A percentile compares a stretch with the other conserved stretches of the same genome.
phyloP scores from a whole-genome alignment of 2,113 vertebrate species.

The Lampris megalopsis region DNA sequence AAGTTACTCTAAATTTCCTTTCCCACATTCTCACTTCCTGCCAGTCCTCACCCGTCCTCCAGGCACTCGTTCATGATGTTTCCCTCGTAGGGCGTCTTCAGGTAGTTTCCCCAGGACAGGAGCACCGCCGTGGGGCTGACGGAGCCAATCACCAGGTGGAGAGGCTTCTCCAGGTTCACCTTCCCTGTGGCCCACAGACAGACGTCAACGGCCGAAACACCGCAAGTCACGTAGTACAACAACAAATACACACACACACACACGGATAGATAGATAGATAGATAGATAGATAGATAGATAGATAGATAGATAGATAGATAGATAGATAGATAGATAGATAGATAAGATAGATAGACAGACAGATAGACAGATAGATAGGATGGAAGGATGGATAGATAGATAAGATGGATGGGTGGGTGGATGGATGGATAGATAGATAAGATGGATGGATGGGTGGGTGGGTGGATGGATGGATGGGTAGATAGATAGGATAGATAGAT shows the following conservation, averaged over 20 bases:
- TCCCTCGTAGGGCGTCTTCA: slow-evolving; percentile 90
- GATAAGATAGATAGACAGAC: too few species aligned
- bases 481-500: too few species aligned
- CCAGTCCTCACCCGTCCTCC: slow-evolving; percentile 87
- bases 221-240: background rate
- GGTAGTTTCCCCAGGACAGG: slow-evolving; percentile 91
- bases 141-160: slow-evolving; percentile 91
- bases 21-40: too few species aligned
- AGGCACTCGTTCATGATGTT: slow-evolving; percentile 89
- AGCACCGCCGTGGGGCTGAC: slow-evolving; percentile 91
- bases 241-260: background rate
- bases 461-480: too few species aligned
- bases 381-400: too few species aligned
- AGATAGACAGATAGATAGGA: too few species aligned
- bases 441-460: too few species aligned
- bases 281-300: background rate
- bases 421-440: too few species aligned
- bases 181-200: slow-evolving; percentile 79
- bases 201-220: background rate
- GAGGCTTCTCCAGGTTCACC: slow-evolving; percentile 87
- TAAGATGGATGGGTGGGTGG: too few species aligned
- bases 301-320: too few species aligned
- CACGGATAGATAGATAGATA: background rate
- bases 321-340: too few species aligned
- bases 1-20: too few species aligned